A percentile compares a stretch with the other conserved stretches of the same genome.
These are phyloP conservation scores for Prunella fulvescens DNA, from an alignment of 2,113 vertebrate species.

Conservation along the genomic window DNA sequence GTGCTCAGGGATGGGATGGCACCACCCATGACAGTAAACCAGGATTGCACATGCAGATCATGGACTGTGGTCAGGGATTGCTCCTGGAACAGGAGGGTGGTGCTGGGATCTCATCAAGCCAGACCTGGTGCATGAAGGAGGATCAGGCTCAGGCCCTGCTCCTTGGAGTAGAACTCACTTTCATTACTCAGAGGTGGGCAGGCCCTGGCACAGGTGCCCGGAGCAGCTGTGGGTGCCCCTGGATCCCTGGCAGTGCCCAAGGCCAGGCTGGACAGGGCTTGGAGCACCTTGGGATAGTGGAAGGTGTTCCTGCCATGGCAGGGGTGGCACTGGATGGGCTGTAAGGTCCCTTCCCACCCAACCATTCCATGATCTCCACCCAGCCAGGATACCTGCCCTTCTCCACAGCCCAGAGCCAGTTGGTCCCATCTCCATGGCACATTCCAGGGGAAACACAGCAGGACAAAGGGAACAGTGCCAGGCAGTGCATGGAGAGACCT, in stretches of 20 bases:
- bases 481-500: not conserved
- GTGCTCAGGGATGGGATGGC: not conserved
- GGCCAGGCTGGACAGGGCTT: not conserved
- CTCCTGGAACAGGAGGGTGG: not conserved
- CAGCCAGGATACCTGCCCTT: not conserved
- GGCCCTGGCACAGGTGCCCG: not conserved
- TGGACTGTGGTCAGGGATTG: not conserved
- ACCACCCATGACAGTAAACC: not conserved
- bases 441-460: not conserved
- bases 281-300: not conserved
- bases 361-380: not conserved
- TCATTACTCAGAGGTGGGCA: fast-evolving
- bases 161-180: not conserved
- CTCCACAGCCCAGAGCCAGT: not conserved
- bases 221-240: not conserved
- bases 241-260: not conserved
- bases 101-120: not conserved
- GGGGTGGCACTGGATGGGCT: not conserved
- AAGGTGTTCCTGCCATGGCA: not conserved
- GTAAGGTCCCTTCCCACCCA: not conserved
- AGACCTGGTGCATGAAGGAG: not conserved
- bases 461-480: not conserved
- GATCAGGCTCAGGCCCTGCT: not conserved
- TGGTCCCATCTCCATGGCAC: not conserved
- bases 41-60: not conserved